Conservation (phyloP, 2,113 vertebrate genomes). For the Numenius arquata region DNA sequence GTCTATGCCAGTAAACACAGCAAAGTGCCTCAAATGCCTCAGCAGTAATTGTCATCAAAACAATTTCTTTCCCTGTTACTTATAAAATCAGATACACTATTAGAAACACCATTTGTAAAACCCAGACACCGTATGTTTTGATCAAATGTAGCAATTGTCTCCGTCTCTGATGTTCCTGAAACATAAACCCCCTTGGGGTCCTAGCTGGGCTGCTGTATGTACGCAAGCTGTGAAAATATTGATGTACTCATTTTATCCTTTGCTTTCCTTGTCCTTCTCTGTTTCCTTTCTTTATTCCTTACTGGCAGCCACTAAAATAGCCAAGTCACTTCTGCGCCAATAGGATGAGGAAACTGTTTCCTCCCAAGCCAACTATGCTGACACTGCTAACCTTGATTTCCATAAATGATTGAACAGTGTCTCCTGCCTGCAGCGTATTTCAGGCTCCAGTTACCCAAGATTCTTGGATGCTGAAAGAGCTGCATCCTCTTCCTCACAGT, state of each 20-base stretch:
- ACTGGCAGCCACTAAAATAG: background rate
- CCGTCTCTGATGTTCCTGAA: background rate
- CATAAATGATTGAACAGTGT: constrained; percentile 18
- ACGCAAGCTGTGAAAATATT: constrained; percentile 13
- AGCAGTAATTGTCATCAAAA: constrained; percentile 31
- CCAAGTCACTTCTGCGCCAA: background rate
- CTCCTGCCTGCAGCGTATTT: background rate
- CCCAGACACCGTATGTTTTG: background rate
- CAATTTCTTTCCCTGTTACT: background rate
- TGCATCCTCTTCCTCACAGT: background rate
- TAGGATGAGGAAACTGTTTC: background rate
- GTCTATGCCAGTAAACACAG: background rate
- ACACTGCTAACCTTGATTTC: background rate
- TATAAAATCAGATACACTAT: background rate
- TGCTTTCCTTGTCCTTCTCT: background rate
- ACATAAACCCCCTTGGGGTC: background rate
- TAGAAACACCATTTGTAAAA: constrained; percentile 24
- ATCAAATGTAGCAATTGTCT: background rate
- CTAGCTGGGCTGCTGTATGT: background rate
- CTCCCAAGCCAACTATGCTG: background rate
- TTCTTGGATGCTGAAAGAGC: background rate
- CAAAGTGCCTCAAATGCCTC: background rate
- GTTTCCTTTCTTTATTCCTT: background rate
- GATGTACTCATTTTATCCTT: background rate
- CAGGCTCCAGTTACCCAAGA: background rate